Conservation (phyloP, 2,113 vertebrate species). For the Orthonyx spaldingii region DNA sequence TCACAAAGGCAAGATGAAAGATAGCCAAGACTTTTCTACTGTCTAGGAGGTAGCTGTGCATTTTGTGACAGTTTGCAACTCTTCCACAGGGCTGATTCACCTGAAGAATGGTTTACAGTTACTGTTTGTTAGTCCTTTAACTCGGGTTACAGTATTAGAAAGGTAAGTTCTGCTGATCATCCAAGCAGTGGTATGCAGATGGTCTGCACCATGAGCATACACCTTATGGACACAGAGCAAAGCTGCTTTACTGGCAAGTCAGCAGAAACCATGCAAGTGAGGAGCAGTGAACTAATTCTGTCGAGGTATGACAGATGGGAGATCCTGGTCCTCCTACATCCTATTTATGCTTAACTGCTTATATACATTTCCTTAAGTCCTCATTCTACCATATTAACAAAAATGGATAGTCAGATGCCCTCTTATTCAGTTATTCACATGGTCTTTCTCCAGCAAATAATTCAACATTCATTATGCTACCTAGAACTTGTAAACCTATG, state of each 20-base stretch:
- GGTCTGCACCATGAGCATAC: background rate
- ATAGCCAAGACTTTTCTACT: background rate
- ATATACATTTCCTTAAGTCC: background rate
- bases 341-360: background rate
- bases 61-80: background rate
- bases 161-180: background rate
- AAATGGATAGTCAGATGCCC: background rate
- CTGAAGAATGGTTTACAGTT: background rate
- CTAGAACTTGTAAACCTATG: background rate
- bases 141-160: background rate
- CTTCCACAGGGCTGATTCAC: background rate
- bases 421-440: background rate
- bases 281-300: background rate
- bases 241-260: background rate
- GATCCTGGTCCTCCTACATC: background rate
- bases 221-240: background rate
- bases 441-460: background rate
- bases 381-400: background rate
- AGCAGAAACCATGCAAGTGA: background rate
- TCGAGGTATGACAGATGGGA: accelerated
- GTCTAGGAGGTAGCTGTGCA: background rate
- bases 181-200: accelerated
- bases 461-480: background rate
- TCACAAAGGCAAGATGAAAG: background rate
- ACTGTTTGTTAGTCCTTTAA: background rate